Percentiles rank a stretch among this genome's conserved stretches.
phyloP scores from a whole-genome alignment of 2,797 vertebrate genomes.

The Crax fasciolata region DNA sequence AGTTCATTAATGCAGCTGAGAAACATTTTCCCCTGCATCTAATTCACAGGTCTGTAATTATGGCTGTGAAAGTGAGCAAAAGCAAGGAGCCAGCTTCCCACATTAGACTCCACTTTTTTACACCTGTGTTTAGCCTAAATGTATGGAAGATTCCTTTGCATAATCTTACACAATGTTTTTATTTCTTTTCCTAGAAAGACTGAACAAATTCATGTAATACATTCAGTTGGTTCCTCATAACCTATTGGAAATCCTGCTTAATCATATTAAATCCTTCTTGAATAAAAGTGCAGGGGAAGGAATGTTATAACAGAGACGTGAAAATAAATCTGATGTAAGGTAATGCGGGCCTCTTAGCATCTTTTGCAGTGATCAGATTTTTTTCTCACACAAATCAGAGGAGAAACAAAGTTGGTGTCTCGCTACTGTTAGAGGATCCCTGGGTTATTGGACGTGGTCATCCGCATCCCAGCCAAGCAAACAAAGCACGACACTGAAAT shows the following conservation, averaged over 20 bases:
- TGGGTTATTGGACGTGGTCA: background rate
- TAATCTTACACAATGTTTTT: background rate
- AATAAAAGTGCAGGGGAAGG: background rate
- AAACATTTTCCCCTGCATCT: background rate
- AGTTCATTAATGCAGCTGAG: background rate
- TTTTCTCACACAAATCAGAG: background rate
- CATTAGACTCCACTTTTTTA: background rate
- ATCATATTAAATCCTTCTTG: background rate
- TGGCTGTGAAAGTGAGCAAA: background rate
- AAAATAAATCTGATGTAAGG: background rate
- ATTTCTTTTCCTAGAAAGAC: background rate
- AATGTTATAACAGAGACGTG: background rate
- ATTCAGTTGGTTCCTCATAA: background rate
- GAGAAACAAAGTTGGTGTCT: background rate
- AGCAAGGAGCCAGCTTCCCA: background rate
- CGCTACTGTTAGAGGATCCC: background rate
- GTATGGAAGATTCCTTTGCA: background rate
- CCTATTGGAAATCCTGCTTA: background rate
- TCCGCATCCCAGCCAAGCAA: background rate
- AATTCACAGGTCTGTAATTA: background rate
- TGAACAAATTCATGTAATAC: background rate
- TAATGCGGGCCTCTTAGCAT: background rate
- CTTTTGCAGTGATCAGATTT: background rate
- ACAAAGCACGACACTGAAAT: background rate
- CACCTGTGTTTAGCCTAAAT: background rate